Conservation (phyloP, 2,113 vertebrate species). For the Misgurnus mizolepis region DNA sequence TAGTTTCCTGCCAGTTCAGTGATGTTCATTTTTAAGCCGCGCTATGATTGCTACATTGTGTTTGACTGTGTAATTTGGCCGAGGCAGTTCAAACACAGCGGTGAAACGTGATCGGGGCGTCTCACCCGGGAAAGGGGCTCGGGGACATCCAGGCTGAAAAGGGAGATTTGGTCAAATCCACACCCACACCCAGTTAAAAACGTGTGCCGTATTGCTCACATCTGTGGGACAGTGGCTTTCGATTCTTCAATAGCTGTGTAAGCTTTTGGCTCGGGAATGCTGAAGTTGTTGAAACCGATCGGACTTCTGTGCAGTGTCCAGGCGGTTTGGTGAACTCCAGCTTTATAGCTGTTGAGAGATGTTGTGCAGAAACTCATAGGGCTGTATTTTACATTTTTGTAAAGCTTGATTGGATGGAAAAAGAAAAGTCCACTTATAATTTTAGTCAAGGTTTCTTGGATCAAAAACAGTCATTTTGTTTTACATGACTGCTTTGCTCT, state of each 20-base stretch:
- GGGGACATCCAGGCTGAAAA: conserved; percentile 30
- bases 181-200: conserved; percentile 36
- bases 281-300: not conserved
- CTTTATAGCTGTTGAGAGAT: not conserved
- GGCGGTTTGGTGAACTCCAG: not conserved
- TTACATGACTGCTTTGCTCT: too few species aligned
- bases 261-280: not conserved
- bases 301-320: not conserved
- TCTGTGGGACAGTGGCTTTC: conserved; percentile 38
- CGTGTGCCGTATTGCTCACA: conserved; percentile 12
- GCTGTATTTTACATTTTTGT: too few species aligned
- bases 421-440: too few species aligned
- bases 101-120: conserved; percentile 41
- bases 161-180: conserved; percentile 29
- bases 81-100: conserved; percentile 27
- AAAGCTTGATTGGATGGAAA: not conserved
- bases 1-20: conserved; percentile 38
- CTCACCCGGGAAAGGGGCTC: conserved; percentile 18
- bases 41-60: conserved; percentile 38
- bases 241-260: conserved; percentile 5
- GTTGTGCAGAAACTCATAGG: too few species aligned
- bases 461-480: too few species aligned
- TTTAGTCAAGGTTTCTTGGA: too few species aligned
- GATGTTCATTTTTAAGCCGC: conserved; percentile 35
- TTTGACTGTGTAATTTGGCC: conserved; percentile 29